Evolutionary conservation across 2,888 invertebrate genomes (phyloP), one percentile per base, ranked within the genome.

Genomic region (Drosophila anomalata): DNA sequence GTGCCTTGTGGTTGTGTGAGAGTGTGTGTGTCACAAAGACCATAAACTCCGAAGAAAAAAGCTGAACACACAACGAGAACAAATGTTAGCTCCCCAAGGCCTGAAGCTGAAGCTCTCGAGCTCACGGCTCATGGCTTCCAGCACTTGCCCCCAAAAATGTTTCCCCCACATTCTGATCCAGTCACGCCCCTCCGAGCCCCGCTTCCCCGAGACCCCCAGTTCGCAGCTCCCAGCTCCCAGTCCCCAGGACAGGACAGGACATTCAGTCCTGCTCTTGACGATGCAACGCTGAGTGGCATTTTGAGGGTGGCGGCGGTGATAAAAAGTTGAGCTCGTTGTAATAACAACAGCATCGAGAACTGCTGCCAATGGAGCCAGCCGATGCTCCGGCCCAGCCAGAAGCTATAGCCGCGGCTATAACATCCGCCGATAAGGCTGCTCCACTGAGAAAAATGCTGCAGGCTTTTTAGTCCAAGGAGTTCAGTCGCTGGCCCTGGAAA

Each of bases 271-370:
- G 79, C 61, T 76, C 73, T 84, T 84, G 82, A 82, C 85, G 81
- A 82, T 84, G 79, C 81, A 79, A 73, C 79, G 82, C 85, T 82
- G 82, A 81, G 79, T 82, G 78, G 85, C 82, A 79, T 78, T 82
- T 85, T 85, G 82, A 62, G 82, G 82, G 77, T 81, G 82, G 78
- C 82, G 85, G 77, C 78, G 85, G 85, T 85, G 82, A 85, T 82
- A 82, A 82, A 84, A 82, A 85, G 82, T 82, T 82, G 85, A 73
- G 79, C 85, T 82, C 81, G 79, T 80, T 84, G 84, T 84, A 84
- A 81, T 84, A 84, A 84, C 77, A 81, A 78, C 76, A 80, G 81
- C 77, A 54, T 54, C 59, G 68, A 33, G 54, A 61, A 61, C 61
- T 46, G 63, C 51, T 51, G 57, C 50, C 41, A 42, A 55, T 55